Base-by-base conservation (phyloP, 2,797 vertebrate species). In the Diplodus puntazzo region DNA sequence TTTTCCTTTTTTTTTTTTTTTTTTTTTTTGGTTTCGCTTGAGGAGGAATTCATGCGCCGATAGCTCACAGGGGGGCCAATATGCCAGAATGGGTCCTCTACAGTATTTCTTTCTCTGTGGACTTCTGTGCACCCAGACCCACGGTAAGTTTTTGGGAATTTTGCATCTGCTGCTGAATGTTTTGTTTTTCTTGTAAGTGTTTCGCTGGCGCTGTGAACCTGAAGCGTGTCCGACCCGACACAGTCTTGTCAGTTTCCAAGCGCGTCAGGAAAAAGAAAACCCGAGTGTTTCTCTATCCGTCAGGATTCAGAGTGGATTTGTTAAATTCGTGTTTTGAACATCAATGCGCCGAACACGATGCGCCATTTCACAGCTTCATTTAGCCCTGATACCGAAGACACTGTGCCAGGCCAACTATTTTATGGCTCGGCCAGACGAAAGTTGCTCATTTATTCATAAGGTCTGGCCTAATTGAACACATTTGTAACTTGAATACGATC, bases 41-140 rank as follows among this genome's bases (percentile, higher is more conserved):
- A 89, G 80, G 84, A 88, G 87, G 90, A 93, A 91, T 94, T 93
- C 81, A 88, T 91, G 91, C 86, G 80, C 83, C 82, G 82, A 79
- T 90, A 88, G 91, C 83, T 89, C 18, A 81, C 18, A 27, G 80
- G 79, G 84, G 89, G 90, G 89, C 88, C 91, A 94, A 93, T 93
- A 94, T 94, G 93, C 93, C 94, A 95, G 92, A 86, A 95, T 95
- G 95, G 92, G 88, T 94, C 92, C 93, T 77, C 90, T 95, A 93
- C 94, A 90, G 63, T 93, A 91, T 92, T 70, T 94, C 59, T 90
- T 93, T 89, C 91, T 95, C 89, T 95, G 90, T 89, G 95, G 95
- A 94, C 92, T 95, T 90, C 84, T 95, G 59, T 84, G 65, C 92
- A 84, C 84, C 85, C 87, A 88, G 77, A 79, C 84, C 79, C 39